Conservation (phyloP, 2,113 vertebrate genomes). For the Empidonax traillii region DNA sequence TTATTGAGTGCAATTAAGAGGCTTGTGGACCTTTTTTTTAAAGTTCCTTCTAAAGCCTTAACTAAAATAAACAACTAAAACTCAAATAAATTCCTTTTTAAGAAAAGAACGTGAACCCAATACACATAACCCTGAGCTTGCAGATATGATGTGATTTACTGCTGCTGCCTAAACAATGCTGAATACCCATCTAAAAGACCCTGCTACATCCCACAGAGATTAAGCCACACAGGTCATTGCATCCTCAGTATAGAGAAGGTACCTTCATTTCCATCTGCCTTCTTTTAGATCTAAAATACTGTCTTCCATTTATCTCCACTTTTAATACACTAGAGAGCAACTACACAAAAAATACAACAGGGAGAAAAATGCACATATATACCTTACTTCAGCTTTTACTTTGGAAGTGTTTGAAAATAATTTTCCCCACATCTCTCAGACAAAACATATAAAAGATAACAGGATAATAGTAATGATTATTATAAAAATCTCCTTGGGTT, state of each 20-base stretch:
- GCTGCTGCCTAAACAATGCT: neutral
- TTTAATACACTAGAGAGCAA: neutral
- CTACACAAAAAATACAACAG: neutral
- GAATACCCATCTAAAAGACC: neutral
- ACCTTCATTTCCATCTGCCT: neutral
- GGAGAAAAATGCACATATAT: neutral
- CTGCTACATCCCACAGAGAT: neutral
- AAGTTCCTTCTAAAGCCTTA: neutral
- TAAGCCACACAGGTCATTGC: neutral
- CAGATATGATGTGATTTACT: neutral
- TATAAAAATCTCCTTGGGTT: neutral
- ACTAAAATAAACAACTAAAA: slow-evolving; percentile 1
- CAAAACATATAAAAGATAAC: neutral
- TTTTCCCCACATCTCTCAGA: neutral
- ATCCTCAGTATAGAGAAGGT: neutral
- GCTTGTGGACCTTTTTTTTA: neutral
- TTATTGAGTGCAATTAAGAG: neutral
- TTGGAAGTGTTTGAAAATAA: neutral
- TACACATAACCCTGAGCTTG: neutral
- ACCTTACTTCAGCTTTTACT: neutral
- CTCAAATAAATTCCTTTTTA: neutral
- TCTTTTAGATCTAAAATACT: neutral
- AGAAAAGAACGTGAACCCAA: neutral
- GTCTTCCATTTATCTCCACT: neutral
- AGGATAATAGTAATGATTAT: neutral